These are phyloP conservation scores for Psittacula derbiana DNA, from an alignment of 2,797 vertebrate species.

Conservation along the genomic window DNA sequence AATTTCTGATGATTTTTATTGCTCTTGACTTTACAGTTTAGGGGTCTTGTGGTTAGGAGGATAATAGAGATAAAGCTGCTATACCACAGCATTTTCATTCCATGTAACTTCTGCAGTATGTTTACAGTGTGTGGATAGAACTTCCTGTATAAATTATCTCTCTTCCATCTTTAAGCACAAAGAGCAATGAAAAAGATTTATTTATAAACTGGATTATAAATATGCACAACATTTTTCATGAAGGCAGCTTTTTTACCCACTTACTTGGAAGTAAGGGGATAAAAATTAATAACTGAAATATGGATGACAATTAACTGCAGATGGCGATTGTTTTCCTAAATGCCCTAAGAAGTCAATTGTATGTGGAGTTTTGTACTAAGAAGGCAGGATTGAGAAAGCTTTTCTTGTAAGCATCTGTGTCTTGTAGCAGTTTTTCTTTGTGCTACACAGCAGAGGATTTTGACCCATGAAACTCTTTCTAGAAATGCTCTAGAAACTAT, in stretches of 20 bases:
- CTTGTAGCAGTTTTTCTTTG: background rate
- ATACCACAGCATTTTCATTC: background rate
- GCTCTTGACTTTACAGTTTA: background rate
- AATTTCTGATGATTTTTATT: background rate
- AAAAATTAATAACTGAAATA: background rate
- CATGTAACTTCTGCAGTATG: background rate
- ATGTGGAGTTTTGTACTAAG: background rate
- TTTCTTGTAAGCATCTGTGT: background rate
- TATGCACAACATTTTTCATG: background rate
- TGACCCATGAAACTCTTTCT: background rate
- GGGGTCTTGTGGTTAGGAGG: background rate
- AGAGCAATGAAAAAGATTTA: background rate
- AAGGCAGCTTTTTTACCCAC: background rate
- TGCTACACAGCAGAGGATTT: background rate
- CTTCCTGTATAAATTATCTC: background rate
- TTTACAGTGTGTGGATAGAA: background rate
- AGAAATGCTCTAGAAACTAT: background rate
- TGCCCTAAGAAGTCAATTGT: background rate
- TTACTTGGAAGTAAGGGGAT: background rate
- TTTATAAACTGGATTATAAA: background rate
- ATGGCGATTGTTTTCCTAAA: background rate
- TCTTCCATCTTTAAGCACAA: background rate
- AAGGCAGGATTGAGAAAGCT: background rate
- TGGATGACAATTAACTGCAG: background rate
- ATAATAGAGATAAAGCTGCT: background rate